A percentile compares a stretch with the other conserved stretches of the same genome.
phyloP scores from a whole-genome alignment of 2,113 vertebrate genomes.

The Solea solea region DNA sequence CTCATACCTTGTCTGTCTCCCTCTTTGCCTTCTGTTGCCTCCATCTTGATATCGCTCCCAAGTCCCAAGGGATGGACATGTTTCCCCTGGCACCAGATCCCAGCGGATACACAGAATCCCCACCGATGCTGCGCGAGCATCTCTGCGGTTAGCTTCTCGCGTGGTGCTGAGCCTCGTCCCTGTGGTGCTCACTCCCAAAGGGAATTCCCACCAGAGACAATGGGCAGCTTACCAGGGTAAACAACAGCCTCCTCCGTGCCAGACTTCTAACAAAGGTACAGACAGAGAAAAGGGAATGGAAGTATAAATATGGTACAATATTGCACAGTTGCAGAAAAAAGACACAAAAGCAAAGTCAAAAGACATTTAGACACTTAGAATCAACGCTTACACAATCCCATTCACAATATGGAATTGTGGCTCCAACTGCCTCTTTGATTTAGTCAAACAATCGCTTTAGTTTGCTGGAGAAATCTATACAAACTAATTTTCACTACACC shows the following conservation, averaged over 20 bases:
- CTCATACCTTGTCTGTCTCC: slow-evolving; percentile 20
- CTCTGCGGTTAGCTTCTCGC: slow-evolving; percentile 45
- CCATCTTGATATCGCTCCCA: slow-evolving; percentile 32
- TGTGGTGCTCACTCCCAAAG: slow-evolving; percentile 62
- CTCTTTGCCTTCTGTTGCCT: slow-evolving; percentile 43
- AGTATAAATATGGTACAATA: slow-evolving; percentile 64
- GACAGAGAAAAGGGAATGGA: slow-evolving; percentile 52
- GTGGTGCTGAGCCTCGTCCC: slow-evolving; percentile 47
- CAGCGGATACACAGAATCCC: slow-evolving; percentile 56
- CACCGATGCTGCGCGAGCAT: slow-evolving; percentile 30
- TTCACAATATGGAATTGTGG: slow-evolving; percentile 75
- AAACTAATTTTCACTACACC: slow-evolving; percentile 71
- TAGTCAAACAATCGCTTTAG: slow-evolving; percentile 74
- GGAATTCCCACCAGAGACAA: slow-evolving; percentile 79
- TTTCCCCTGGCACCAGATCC: slow-evolving; percentile 68
- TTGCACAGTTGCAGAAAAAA: slow-evolving; percentile 30
- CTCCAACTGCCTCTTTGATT: slow-evolving; percentile 76
- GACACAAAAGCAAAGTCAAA: slow-evolving; percentile 55
- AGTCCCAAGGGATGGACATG: slow-evolving; percentile 60
- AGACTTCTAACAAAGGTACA: slow-evolving; percentile 65
- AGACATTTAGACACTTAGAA: slow-evolving; percentile 62
- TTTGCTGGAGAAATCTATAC: slow-evolving; percentile 64
- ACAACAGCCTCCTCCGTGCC: slow-evolving; percentile 74
- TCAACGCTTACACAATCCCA: slow-evolving; percentile 73
- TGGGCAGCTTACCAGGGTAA: slow-evolving; percentile 79